Conservation (phyloP, 2,797 vertebrate species). For the Morelia viridis region DNA sequence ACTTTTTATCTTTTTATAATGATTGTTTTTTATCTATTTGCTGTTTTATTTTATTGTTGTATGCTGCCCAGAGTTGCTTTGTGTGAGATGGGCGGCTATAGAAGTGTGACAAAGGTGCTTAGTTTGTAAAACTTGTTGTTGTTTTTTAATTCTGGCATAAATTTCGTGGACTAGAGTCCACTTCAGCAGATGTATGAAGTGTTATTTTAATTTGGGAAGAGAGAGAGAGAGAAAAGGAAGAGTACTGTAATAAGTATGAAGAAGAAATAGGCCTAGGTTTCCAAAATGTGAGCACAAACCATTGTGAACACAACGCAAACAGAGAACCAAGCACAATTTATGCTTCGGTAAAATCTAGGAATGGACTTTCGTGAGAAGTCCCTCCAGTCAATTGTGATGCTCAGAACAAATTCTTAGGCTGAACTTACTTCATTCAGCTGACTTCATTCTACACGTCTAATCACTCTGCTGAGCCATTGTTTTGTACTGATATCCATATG, state of each 20-base stretch:
- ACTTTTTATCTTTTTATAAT: no score
- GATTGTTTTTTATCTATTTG: no score
- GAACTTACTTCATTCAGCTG: background rate
- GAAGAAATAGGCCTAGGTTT: background rate
- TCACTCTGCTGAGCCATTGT: background rate
- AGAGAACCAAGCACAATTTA: background rate
- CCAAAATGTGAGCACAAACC: background rate
- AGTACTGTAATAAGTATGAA: background rate
- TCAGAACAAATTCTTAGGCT: background rate
- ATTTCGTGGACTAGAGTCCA: background rate
- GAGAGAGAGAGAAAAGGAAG: background rate
- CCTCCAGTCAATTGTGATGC: background rate
- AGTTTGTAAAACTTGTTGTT: background rate
- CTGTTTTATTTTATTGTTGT: no score
- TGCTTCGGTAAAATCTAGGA: background rate
- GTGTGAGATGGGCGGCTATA: no score
- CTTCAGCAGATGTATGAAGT: background rate
- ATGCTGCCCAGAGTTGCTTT: no score
- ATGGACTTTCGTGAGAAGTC: background rate
- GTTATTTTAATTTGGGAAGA: background rate
- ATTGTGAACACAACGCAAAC: background rate
- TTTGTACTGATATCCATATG: background rate
- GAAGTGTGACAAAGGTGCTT: background rate
- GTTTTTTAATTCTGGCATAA: background rate
- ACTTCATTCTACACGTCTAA: background rate